Base-by-base conservation (phyloP, 2,888 invertebrate species). In the Steinernema hermaphroditum region DNA sequence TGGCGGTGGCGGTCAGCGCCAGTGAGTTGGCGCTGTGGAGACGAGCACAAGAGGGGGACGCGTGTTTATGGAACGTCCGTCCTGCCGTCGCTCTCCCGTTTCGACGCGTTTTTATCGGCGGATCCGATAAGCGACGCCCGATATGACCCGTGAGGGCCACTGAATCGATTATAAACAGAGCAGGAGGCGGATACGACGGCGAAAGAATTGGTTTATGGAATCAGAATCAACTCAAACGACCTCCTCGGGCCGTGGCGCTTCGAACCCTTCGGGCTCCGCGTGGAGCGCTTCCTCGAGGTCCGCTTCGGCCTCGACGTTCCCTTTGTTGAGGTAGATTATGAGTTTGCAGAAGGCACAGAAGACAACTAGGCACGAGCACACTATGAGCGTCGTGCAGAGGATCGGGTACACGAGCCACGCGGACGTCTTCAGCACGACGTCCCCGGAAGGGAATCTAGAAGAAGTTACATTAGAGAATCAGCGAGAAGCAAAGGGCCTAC, bases 111-210 rank as follows among this genome's bases (percentile, higher is more conserved):
- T 62, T 62, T 32, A 62, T 62, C 62, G 27, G n/a, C n/a, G n/a
- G 62, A 62, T 6, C 27, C 62, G 62, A 29, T 29, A 24, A 27
- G 16, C 62, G 62, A 46, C 29, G 62, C 27, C n/a, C 29, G 62
- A 62, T 62, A 62, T 62, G 62, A 62, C 62, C 62, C 62, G 6
- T n/a, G 32, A 62, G 54, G 62, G 62, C 62, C 32, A 46, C 62
- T 32, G 62, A 62, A 62, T 62, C 62, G 62, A 62, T 62, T 22
- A 54, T 16, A 62, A 16, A 62, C 29, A 62, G 8, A 6, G 54
- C 27, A 4, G 24, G 54, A 24, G 54, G 4, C 54, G 24, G 54
- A 14, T 24, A 54, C 27, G 32, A 14, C 46, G 22, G 9, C 4
- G 46, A 62, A n/a, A 62, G 32, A 32, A 24, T 2, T 16, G 1